Base-by-base conservation (phyloP, 2,888 invertebrate species). In the Apotomis capreana region DNA sequence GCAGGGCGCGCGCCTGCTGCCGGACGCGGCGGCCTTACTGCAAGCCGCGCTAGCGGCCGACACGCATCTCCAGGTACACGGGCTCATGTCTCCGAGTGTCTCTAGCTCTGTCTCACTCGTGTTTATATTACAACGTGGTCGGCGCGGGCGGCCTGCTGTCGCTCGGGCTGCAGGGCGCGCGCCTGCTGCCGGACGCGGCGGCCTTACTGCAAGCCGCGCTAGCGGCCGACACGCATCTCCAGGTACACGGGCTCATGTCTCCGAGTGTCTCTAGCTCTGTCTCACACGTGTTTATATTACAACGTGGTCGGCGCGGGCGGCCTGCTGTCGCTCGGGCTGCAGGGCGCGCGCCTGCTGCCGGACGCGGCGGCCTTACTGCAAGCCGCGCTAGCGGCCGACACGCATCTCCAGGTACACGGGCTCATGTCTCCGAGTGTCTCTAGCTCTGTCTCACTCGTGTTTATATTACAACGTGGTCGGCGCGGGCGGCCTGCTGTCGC, bases 301-400 rank as follows among this genome's bases (percentile, higher is more conserved):
- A 26, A 26, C 26, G 95, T 44, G 44, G 54, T 13, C 6, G 54
- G 57, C 5, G 36, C 26, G 26, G 4, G 37, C 12, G 36, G 10
- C 36, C 12, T 36, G 36, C 57, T 37, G 10, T 12, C 57, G 36
- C 36, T 57, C 57, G 57, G 57, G 57, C 57, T 57, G 12, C 57
- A 57, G 57, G 57, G 57, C 57, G 57, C 57, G 37, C 36, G 57
- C 5, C 12, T 57, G 3, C 36, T 57, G 57, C 36, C 57, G 12
- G 57, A 57, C 57, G 57, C 57, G 10, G 57, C 57, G 36, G 12
- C 57, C 5, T 37, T 57, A 12, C n/a, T 57, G 37, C 57, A 37
- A 95, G 95, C n/a, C 94, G 95, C 76, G 96, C 96, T 71, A 94
- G 95, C 3, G 91, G 96, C 26, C 93, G 94, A 15, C 57, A 37